Evolutionary conservation across 2,797 vertebrate species (phyloP).

Genomic region (Setipinna tenuifilis): DNA sequence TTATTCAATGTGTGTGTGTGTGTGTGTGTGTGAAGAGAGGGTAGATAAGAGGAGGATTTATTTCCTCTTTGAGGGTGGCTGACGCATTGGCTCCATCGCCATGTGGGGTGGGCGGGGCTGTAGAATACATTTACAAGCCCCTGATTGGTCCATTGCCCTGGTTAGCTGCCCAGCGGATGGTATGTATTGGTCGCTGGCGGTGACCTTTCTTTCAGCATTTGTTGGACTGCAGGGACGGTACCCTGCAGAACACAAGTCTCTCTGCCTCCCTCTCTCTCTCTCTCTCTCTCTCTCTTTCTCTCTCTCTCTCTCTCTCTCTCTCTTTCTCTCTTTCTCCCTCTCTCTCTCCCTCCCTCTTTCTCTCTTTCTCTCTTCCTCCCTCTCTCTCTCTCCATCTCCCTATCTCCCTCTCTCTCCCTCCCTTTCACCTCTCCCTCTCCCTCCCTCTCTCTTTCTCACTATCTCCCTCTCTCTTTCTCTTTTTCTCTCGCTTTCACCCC

Average conservation of each 20-base stretch:
- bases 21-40: background rate
- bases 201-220: background rate
- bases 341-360: no score
- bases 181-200: background rate
- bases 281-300: no score
- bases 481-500: no score
- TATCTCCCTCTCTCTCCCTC: no score
- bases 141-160: background rate
- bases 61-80: background rate
- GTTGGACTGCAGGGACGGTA: background rate
- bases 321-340: no score
- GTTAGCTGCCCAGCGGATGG: background rate
- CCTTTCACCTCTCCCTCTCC: no score
- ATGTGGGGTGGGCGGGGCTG: background rate
- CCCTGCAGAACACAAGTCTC: background rate
- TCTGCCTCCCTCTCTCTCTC: no score
- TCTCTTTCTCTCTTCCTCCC: no score
- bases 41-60: slow-evolving; percentile 13
- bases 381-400: no score
- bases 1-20: background rate
- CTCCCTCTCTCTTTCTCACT: no score
- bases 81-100: background rate
- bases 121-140: background rate
- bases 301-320: no score
- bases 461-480: no score